Evolutionary conservation across 1,140 invertebrate species (phyloP), one percentile per base, ranked within the genome.

Genomic region (Drosophila navojoa): DNA sequence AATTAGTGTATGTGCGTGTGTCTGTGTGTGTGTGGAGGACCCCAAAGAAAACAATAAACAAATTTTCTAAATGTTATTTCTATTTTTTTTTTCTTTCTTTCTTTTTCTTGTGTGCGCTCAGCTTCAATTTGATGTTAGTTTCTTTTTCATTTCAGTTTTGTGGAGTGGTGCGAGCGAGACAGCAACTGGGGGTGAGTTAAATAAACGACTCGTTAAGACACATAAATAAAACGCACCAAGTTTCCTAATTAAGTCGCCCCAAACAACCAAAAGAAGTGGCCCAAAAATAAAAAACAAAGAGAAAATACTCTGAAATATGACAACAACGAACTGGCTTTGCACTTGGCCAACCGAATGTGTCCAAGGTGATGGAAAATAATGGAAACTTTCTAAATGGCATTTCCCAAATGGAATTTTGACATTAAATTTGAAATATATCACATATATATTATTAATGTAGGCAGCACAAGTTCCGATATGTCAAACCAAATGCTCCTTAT

Each of bases 191-290:
- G 74, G 66, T 85, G 81, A 68, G 81, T 76, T 85, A 76, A 86
- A 86, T 81, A 87, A 86, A 86, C 81, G 81, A 86, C 78, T 86
- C 82, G 81, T 87, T 86, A 81, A 86, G 82, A 86, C 79, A 81
- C 81, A 86, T 86, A 86, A 86, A 86, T 86, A 86, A 86, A 81
- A 87, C 42, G 82, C 81, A 78, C 68, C 75, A 87, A 84, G 75
- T 86, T 87, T 78, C 79, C 81, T 86, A 86, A 86, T 86, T 86
- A 86, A 86, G 81, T 86, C 78, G 82, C 79, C 74, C 60, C 59
- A 15, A 55, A 57, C 75, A 60, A 60, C 55, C 38, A 45, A 19
- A 49, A 52, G 69, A 63, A 68, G 59, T 73, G 71, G 63, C 58
- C 62, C 55, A 35, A 53, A 78, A 78, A 78, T 61, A 63, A 78